phyloP scores from a whole-genome alignment of 2,888 invertebrate species.

The Leptarthrus brevirostris region DNA sequence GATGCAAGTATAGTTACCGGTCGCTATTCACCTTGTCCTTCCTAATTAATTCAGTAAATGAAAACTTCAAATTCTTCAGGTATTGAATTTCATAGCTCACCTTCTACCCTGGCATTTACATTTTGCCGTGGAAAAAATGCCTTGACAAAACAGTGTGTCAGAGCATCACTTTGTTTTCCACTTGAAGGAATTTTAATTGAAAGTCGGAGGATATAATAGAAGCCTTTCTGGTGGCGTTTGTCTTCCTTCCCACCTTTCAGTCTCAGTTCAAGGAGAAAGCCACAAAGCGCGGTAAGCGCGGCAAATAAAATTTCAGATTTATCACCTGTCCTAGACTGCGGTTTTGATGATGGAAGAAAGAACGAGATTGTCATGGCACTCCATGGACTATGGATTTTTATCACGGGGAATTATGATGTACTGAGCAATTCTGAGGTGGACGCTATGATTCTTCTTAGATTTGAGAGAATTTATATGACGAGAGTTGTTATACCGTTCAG shows the following conservation, averaged over 20 bases:
- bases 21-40: slow-evolving; percentile 13
- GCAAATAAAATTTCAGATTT: slow-evolving; percentile 19
- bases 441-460: no score
- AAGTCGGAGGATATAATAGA: slow-evolving; percentile 10
- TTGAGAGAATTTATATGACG: no score
- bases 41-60: slow-evolving; percentile 39
- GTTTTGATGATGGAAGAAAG: background rate
- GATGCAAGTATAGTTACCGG: background rate
- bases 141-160: background rate
- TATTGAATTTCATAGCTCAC: slow-evolving; percentile 44
- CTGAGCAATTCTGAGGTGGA: background rate
- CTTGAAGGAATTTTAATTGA: slow-evolving; percentile 19
- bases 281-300: background rate
- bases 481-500: no score
- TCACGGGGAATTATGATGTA: background rate
- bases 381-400: background rate
- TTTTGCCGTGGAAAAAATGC: slow-evolving; percentile 7
- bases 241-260: background rate
- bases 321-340: slow-evolving; percentile 8
- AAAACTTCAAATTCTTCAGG: slow-evolving; percentile 38
- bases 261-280: slow-evolving; percentile 3
- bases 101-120: no score
- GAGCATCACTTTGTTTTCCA: no score
- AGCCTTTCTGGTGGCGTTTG: background rate
- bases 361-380: background rate